A percentile compares a stretch with the other conserved stretches of the same genome.
Conservation (phyloP, 2,888 invertebrate species). For the Phyto melanocephala region DNA sequence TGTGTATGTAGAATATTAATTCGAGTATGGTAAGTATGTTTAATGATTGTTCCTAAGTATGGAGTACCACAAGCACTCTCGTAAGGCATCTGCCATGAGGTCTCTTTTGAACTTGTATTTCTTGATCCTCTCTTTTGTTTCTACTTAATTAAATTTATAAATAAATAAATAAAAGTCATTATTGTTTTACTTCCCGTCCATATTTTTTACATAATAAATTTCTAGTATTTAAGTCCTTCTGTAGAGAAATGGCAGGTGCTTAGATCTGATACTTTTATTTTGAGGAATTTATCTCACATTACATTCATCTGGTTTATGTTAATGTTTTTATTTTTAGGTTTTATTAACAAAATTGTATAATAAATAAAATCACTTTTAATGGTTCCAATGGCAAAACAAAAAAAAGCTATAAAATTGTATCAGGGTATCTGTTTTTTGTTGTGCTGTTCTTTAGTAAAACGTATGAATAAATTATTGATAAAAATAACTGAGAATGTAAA, state of each 20-base stretch:
- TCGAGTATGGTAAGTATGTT: constrained; percentile 3
- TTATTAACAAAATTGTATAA: constrained; percentile 1
- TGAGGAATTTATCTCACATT: constrained; percentile 32
- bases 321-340: too few relatives aligned
- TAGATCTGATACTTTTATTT: constrained; percentile 14
- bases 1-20: background rate
- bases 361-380: constrained; percentile 16
- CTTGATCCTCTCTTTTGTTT: too few relatives aligned
- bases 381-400: background rate
- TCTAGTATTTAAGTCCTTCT: background rate
- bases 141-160: background rate
- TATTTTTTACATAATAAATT: background rate
- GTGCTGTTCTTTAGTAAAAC: background rate
- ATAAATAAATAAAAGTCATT: background rate
- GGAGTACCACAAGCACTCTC: background rate
- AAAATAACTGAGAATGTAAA: background rate
- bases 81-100: constrained; percentile 37
- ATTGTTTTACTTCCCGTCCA: background rate
- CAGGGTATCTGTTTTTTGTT: constrained; percentile 5
- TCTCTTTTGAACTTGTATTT: too few relatives aligned
- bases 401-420: background rate
- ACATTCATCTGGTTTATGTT: constrained; percentile 28
- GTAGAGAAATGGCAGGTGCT: constrained; percentile 38
- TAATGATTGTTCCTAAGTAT: constrained; percentile 4
- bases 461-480: constrained; percentile 16